Conservation (phyloP, 2,888 invertebrate species). For the Cheiracanthium punctorium region DNA sequence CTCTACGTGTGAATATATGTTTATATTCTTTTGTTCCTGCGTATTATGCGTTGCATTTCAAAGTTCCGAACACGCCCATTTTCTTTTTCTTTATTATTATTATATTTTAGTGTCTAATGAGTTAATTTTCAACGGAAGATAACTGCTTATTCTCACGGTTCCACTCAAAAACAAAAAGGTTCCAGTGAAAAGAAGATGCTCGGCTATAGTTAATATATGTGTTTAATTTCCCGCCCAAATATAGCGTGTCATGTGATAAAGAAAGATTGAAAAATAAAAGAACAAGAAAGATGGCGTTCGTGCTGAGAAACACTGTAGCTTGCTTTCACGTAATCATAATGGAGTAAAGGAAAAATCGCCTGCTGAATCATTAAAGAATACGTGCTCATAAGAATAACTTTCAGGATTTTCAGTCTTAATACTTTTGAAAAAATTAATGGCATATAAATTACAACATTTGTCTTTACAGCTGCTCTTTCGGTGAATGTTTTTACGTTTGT, state of each 20-base stretch:
- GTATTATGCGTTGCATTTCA: neutral
- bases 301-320: neutral
- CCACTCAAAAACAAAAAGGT: neutral
- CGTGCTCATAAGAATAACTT: neutral
- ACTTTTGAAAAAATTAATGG: too few relatives aligned
- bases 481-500: too few relatives aligned
- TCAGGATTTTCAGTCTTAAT: neutral
- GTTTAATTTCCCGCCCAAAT: neutral
- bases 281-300: neutral
- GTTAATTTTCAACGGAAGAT: neutral
- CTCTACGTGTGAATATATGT: neutral
- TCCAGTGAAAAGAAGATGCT: conserved; percentile 8
- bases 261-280: neutral
- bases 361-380: neutral
- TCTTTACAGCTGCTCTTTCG: too few relatives aligned
- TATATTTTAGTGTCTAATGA: too few relatives aligned
- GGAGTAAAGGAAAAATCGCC: neutral
- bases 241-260: neutral
- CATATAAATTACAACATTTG: too few relatives aligned
- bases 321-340: neutral
- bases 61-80: neutral
- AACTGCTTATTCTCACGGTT: neutral
- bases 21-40: neutral
- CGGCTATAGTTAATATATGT: conserved; percentile 19
- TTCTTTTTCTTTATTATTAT: neutral